Evolutionary conservation across 2,113 vertebrate species (phyloP).

Genomic region (Thalassarche chlororhynchos): DNA sequence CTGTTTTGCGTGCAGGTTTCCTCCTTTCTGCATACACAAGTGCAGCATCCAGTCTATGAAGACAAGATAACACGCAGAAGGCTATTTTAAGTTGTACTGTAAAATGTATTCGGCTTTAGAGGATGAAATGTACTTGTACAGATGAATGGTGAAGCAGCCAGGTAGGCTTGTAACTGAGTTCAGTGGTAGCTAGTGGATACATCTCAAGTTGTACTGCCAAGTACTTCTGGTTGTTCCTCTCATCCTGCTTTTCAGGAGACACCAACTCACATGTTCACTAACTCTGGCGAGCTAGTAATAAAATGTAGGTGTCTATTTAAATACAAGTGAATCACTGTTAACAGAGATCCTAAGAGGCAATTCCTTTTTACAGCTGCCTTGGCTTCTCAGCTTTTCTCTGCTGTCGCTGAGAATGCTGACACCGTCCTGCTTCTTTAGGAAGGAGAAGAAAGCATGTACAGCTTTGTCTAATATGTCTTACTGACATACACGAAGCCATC

Average conservation of each 20-base stretch:
- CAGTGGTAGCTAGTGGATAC: not conserved
- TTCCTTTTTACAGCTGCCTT: not conserved
- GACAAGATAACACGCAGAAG: rapidly evolving
- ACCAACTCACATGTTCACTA: rapidly evolving
- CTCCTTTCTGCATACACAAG: rapidly evolving
- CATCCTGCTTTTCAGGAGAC: not conserved
- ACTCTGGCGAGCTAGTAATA: not conserved
- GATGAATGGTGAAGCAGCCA: not conserved
- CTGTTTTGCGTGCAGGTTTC: not conserved
- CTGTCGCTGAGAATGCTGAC: not conserved
- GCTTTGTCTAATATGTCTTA: not conserved
- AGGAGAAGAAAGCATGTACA: not conserved
- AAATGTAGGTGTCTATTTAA: not conserved
- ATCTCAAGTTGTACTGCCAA: not conserved
- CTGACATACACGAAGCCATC: not conserved
- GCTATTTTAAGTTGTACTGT: rapidly evolving
- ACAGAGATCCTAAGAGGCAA: not conserved
- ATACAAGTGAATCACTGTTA: rapidly evolving
- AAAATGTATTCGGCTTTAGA: not conserved
- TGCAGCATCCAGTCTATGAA: rapidly evolving
- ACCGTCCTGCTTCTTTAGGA: not conserved
- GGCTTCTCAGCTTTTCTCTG: not conserved
- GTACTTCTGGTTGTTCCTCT: not conserved
- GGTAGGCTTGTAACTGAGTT: not conserved
- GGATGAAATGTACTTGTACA: not conserved